A percentile compares a stretch with the other conserved stretches of the same genome.
Evolutionary conservation across 2,113 vertebrate genomes (phyloP).

Genomic region (Scopus umbretta): DNA sequence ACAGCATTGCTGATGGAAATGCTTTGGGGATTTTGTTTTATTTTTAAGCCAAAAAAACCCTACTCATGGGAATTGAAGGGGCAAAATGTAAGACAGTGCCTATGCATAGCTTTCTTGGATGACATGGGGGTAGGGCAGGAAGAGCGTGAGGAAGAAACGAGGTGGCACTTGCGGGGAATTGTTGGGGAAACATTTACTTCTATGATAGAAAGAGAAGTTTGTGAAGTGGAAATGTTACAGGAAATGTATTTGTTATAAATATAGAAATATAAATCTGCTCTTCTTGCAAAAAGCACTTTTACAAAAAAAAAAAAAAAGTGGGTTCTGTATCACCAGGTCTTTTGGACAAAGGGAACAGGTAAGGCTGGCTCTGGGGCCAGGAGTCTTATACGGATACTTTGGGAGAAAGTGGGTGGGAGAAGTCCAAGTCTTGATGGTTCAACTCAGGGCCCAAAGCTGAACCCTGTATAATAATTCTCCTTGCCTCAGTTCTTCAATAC

Average conservation of each 20-base stretch:
- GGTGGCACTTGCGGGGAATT: neutral
- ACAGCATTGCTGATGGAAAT: neutral
- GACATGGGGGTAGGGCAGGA: neutral
- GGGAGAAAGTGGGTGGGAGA: neutral
- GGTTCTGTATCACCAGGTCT: neutral
- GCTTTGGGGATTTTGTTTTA: neutral
- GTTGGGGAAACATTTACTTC: neutral
- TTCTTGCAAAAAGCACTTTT: neutral
- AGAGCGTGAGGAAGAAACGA: neutral
- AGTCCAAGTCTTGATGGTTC: neutral
- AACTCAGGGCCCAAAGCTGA: neutral
- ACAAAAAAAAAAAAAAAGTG: neutral
- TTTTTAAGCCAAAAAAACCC: neutral
- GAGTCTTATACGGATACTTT: neutral
- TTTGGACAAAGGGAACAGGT: neutral
- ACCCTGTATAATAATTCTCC: neutral
- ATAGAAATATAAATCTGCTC: neutral
- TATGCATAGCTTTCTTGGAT: neutral
- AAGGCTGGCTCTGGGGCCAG: neutral
- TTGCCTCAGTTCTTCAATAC: neutral
- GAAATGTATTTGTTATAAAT: neutral
- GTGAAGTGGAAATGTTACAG: neutral
- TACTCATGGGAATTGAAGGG: neutral
- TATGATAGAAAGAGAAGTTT: neutral
- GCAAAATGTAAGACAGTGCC: neutral